Percentiles rank a stretch among this genome's conserved stretches.
These are phyloP conservation scores for Pantala flavescens DNA, from an alignment of 1,140 invertebrate species.

Conservation along the genomic window DNA sequence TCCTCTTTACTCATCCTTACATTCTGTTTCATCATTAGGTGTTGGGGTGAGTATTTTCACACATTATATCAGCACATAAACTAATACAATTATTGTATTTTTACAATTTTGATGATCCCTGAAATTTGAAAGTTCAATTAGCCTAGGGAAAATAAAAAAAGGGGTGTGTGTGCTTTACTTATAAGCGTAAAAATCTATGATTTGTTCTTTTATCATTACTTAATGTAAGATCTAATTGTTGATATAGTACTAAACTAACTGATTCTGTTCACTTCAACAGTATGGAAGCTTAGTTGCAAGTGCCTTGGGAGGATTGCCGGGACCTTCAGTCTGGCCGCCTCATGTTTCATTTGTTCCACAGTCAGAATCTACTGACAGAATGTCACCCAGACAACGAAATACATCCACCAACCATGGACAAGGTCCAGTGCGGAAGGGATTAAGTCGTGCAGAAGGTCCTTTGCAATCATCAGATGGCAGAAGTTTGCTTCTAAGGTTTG, in stretches of 20 bases:
- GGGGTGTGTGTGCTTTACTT: too few relatives aligned
- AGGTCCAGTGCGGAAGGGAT: slow-evolving; percentile 33
- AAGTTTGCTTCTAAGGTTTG: slow-evolving; percentile 35
- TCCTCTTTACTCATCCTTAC: slow-evolving; percentile 45
- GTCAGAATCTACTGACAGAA: slow-evolving; percentile 22
- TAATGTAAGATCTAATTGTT: slow-evolving; percentile 15
- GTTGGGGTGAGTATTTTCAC: slow-evolving; percentile 35
- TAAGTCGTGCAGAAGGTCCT: slow-evolving; percentile 47
- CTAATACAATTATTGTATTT: too few relatives aligned
- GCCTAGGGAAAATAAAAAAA: too few relatives aligned
- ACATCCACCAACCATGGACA: not conserved
- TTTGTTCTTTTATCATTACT: too few relatives aligned
- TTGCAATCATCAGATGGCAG: slow-evolving; percentile 32
- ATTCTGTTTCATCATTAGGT: slow-evolving; percentile 49
- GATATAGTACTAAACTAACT: slow-evolving; percentile 16
- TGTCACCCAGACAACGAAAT: slow-evolving; percentile 12
- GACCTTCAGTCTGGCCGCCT: slow-evolving; percentile 1
- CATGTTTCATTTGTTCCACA: slow-evolving; percentile 12
- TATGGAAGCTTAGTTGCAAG: slow-evolving; percentile 22
- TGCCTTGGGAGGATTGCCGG: slow-evolving; percentile 6
- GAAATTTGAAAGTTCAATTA: too few relatives aligned
- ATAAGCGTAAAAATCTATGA: too few relatives aligned
- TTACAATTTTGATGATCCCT: too few relatives aligned
- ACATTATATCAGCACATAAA: too few relatives aligned
- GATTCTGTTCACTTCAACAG: slow-evolving; percentile 30